These are phyloP conservation scores for Polyommatus iphigenia DNA, from an alignment of 2,888 invertebrate species.

Conservation along the genomic window DNA sequence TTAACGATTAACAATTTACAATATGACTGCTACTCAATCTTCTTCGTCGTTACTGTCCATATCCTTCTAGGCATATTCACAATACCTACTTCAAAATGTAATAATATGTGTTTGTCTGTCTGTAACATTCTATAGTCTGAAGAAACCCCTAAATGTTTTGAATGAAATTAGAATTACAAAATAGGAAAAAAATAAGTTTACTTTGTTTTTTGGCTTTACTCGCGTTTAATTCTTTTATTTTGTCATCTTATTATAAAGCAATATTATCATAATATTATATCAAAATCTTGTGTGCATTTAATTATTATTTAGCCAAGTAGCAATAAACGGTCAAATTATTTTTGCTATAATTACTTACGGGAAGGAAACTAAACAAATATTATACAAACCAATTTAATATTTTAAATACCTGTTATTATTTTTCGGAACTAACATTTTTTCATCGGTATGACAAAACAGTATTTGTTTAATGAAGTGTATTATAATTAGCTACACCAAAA, in stretches of 20 bases:
- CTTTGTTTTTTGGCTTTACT: background rate
- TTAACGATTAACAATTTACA: too few relatives aligned
- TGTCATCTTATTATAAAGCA: background rate
- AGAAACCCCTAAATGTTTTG: too few relatives aligned
- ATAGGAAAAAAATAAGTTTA: too few relatives aligned
- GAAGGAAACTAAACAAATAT: conserved; percentile 15
- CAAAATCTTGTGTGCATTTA: background rate
- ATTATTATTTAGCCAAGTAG: background rate
- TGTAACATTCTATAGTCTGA: too few relatives aligned
- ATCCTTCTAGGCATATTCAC: too few relatives aligned
- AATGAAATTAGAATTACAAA: too few relatives aligned
- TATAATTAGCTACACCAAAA: conserved; percentile 40
- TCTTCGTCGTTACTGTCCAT: too few relatives aligned
- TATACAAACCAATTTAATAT: conserved; percentile 24
- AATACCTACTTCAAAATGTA: too few relatives aligned
- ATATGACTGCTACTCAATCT: too few relatives aligned
- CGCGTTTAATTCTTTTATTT: background rate
- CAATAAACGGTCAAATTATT: background rate
- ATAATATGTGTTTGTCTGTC: too few relatives aligned
- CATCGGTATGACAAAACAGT: conserved; percentile 43
- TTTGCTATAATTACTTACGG: background rate
- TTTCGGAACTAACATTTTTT: conserved; percentile 22
- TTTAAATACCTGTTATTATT: conserved; percentile 19
- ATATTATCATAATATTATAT: too few relatives aligned
- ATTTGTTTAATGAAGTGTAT: conserved; percentile 47